Evolutionary conservation across 2,888 invertebrate genomes (phyloP), one percentile per base, ranked within the genome.

Genomic region (Plebejus argus): DNA sequence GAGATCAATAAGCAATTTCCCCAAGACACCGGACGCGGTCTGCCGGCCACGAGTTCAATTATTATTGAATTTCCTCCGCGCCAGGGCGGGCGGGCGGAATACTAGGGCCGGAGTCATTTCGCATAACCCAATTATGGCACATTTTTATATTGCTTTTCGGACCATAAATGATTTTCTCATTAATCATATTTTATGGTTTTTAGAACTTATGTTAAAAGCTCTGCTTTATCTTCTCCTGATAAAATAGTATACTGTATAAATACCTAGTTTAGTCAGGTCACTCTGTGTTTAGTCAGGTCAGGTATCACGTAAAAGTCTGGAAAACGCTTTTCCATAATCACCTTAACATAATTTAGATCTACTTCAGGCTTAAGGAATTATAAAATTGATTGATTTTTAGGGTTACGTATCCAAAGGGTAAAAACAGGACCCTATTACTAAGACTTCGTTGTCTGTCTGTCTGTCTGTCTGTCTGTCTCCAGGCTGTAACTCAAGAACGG

Each of bases 61-160:
- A 91, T 90, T 90, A 91, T 92, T 91, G 88, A 91, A 92, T 92
- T 92, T 92, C 88, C 89, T 84, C 87, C 86, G 85, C 66, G 85
- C 85, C 84, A 82, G 86, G 85, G 80, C 81, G 82, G 74, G 53
- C 20, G 77, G 71, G 78, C 80, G 80, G 81, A 83, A 83, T 83
- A 83, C 78, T 81, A 82, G 82, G 83, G 83, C 77, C 78, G 75
- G 81, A 82, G 83, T 84, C 83, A 83, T 84, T 86, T 84, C 81
- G 82, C 83, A 81, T 80, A 82, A 79, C 70, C 72, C 85, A 78
- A 84, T 85, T 85, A 84, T 85, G 86, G 85, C 85, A 85, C 58
- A 71, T 58, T 28, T 18, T 45, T 53, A 23, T 61, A 71, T 66
- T 71, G 35, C 39, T n/a, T 39, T 39, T 28, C 15, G 20, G 39